A percentile compares a stretch with the other conserved stretches of the same genome.
Evolutionary conservation across 1,140 invertebrate genomes (phyloP).

Genomic region (Drosophila virilis): DNA sequence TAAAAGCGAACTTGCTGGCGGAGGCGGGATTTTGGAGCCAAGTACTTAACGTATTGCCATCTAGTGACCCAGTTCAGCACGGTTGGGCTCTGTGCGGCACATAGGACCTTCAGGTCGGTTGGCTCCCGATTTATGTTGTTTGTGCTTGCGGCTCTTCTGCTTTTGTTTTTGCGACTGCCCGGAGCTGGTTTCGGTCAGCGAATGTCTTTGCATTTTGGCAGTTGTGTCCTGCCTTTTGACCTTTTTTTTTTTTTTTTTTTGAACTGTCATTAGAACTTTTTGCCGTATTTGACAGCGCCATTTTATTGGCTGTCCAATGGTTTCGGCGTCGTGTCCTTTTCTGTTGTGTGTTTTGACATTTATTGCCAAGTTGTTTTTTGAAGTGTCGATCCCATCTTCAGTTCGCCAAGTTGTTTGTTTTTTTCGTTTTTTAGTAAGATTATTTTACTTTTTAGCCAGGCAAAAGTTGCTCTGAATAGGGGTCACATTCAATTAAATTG

Average conservation of each 20-base stretch:
- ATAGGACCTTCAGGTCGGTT: slow-evolving; percentile 33
- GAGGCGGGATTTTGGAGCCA: background rate
- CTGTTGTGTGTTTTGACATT: slow-evolving; percentile 44
- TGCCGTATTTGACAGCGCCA: slow-evolving; percentile 43
- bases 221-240: slow-evolving; percentile 1
- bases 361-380: slow-evolving; percentile 45
- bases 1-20: slow-evolving; percentile 1
- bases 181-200: no score
- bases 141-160: slow-evolving; percentile 26
- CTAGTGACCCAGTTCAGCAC: slow-evolving; percentile 28
- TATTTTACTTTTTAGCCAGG: slow-evolving; percentile 1
- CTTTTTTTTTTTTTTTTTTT: slow-evolving; percentile 33
- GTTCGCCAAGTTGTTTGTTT: slow-evolving; percentile 35
- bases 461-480: background rate
- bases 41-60: slow-evolving; percentile 50
- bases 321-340: slow-evolving; percentile 13
- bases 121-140: slow-evolving; percentile 39
- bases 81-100: background rate
- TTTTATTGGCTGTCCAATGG: slow-evolving; percentile 43
- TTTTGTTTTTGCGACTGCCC: slow-evolving; percentile 14
- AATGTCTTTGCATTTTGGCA: slow-evolving; percentile 42
- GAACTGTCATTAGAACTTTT: slow-evolving; percentile 52
- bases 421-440: slow-evolving; percentile 29
- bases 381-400: slow-evolving; percentile 18
- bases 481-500: slow-evolving; percentile 13